Conservation (phyloP, 2,113 vertebrate species). For the Ranitomeya imitator region DNA sequence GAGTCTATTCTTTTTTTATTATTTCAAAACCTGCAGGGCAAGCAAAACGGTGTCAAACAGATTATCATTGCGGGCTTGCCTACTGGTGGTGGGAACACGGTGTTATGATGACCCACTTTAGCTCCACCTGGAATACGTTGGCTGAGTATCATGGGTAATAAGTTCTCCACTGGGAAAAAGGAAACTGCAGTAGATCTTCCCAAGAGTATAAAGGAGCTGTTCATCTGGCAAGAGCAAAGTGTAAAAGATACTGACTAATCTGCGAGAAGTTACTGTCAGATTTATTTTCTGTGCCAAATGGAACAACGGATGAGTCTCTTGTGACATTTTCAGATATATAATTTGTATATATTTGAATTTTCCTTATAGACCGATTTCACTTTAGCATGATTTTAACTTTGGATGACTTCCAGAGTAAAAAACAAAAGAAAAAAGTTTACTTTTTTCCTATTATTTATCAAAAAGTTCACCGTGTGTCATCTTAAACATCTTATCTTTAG, state of each 20-base stretch:
- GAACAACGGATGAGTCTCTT: slow-evolving; percentile 1
- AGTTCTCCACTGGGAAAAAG: slow-evolving; percentile 4
- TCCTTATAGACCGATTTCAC: background rate
- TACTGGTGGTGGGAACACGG: background rate
- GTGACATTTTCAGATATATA: background rate
- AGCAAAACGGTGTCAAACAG: slow-evolving; percentile 23
- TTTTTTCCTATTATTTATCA: no score
- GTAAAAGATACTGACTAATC: background rate
- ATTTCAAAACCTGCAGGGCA: background rate
- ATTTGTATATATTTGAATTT: background rate
- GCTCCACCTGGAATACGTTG: background rate
- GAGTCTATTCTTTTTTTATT: background rate
- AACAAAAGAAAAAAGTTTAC: no score
- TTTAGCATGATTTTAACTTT: background rate
- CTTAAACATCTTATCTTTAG: no score
- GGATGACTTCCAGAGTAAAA: no score
- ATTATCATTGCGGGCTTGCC: slow-evolving; percentile 1
- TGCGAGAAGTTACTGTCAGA: background rate
- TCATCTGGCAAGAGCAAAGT: background rate
- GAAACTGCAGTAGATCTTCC: slow-evolving; percentile 5
- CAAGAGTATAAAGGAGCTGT: slow-evolving; percentile 6
- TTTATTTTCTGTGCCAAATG: background rate
- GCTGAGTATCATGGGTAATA: background rate
- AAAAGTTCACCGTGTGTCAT: no score
- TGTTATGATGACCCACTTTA: slow-evolving; percentile 35